Evolutionary conservation across 1,140 invertebrate species (phyloP), one percentile per base, ranked within the genome.

Genomic region (Monomorium pharaonis): DNA sequence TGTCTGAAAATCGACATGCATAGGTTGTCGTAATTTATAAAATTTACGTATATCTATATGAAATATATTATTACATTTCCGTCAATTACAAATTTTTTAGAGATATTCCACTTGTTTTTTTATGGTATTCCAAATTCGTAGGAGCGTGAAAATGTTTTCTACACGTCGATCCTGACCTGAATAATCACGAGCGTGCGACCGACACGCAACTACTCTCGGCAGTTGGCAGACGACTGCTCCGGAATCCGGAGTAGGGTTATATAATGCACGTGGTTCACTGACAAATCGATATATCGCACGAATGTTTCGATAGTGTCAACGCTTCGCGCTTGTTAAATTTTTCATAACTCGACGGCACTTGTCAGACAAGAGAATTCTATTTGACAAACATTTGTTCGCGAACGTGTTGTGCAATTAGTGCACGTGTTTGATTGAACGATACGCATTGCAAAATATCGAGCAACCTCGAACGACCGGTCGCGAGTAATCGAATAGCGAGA

Each of bases 281-380:
- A 6, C 27, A 51, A 54, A 37, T 70, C 21, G 63, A 81, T 72
- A 58, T 44, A 81, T 83, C n/a, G 65, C 37, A 72, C 37, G 10
- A 12, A 5, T 10, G 58, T 49, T 9, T 63, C 58, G 60, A 78
- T 54, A 24, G 10, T 10, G 2, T 9, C 4, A n/a, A 37, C 7
- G 16, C 9, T 81, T 70, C 18, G 18, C 21, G 12, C 4, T 2
- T n/a, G 51, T 72, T 16, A 42, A n/a, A 70, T 10, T 54, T 70
- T 16, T 7, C 18, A 2, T 4, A 10, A 21, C 10, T 27, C 18
- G 21, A 6, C 0, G 2, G 7, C 12, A 30, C 14, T 81, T 58
- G 7, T 42, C 14, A 16, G 2, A 16, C 16, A 0, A 49, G 2
- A 44, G 18, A 47, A 42, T 58, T 30, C 44, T 0, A 51, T 4